A percentile compares a stretch with the other conserved stretches of the same genome.
Conservation (phyloP, 2,888 invertebrate species). For the Drosophila hamatofila region DNA sequence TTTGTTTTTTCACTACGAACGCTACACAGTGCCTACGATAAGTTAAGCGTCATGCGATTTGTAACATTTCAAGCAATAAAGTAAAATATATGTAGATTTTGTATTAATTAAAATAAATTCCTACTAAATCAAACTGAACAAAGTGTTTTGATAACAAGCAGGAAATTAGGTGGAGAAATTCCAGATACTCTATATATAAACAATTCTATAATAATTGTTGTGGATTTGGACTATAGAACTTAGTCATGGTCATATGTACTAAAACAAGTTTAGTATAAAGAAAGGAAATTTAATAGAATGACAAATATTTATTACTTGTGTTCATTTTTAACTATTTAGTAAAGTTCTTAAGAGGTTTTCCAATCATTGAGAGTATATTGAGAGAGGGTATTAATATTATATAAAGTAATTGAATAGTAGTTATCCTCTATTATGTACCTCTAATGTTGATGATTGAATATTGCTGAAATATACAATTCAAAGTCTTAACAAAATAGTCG, state of each 20-base stretch:
- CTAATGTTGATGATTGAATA: too few species aligned
- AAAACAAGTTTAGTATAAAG: too few species aligned
- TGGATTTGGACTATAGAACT: not conserved
- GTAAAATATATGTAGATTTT: conserved; percentile 37
- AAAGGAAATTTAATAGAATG: too few species aligned
- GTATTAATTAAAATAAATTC: conserved; percentile 51
- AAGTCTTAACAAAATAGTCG: not conserved
- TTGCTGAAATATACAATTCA: not conserved
- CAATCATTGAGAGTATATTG: too few species aligned
- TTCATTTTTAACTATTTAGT: too few species aligned
- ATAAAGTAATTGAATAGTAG: too few species aligned
- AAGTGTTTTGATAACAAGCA: not conserved
- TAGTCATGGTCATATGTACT: too few species aligned
- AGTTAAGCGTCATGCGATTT: conserved; percentile 34
- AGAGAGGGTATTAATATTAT: too few species aligned
- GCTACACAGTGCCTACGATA: conserved; percentile 49
- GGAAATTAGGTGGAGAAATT: not conserved
- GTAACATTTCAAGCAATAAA: conserved; percentile 53
- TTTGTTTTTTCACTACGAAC: conserved; percentile 9
- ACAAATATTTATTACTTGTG: too few species aligned
- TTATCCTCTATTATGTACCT: too few species aligned
- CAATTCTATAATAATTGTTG: not conserved
- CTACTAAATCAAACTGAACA: conserved; percentile 34
- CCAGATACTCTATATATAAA: not conserved
- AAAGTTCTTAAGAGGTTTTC: too few species aligned